Evolutionary conservation across 2,888 invertebrate genomes (phyloP).

Genomic region (Ecdyonurus torrentis): DNA sequence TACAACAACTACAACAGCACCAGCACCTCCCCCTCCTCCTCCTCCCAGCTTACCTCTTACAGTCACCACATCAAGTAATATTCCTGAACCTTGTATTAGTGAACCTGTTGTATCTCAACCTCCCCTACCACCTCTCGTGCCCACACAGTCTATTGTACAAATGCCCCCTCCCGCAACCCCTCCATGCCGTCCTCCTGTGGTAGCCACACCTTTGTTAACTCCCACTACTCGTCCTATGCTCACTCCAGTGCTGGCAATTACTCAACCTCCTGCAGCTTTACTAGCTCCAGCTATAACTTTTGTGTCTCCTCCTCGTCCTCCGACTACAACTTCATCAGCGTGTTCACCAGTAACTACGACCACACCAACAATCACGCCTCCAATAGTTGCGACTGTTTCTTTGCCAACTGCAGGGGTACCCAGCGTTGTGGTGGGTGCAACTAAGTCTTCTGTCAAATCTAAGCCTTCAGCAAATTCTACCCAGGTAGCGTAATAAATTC

Average conservation of each 20-base stretch:
- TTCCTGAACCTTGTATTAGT: background rate
- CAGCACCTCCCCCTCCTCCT: constrained; percentile 10
- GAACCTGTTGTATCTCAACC: background rate
- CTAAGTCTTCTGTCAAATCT: background rate
- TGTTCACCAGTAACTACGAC: constrained; percentile 1
- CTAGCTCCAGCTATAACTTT: too few species aligned
- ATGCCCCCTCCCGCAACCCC: background rate
- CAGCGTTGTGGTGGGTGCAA: constrained; percentile 4
- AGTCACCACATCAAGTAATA: too few species aligned
- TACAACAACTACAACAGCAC: constrained; percentile 13
- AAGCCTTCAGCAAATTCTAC: background rate
- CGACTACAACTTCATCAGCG: background rate
- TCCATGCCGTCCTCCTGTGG: background rate
- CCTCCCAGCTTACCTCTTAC: background rate
- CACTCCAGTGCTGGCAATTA: background rate
- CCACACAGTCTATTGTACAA: background rate
- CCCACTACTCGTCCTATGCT: background rate
- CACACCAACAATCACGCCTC: constrained; percentile 2
- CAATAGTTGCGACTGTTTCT: constrained; percentile 5
- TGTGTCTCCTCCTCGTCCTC: constrained; percentile 1
- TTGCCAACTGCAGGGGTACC: constrained; percentile 4
- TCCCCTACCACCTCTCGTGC: background rate
- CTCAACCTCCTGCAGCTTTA: background rate
- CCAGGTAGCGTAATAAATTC: too few species aligned
- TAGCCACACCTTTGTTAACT: background rate